These are phyloP conservation scores for Capra hircus DNA, from an alignment of 2,113 vertebrate genomes.

Conservation along the genomic window DNA sequence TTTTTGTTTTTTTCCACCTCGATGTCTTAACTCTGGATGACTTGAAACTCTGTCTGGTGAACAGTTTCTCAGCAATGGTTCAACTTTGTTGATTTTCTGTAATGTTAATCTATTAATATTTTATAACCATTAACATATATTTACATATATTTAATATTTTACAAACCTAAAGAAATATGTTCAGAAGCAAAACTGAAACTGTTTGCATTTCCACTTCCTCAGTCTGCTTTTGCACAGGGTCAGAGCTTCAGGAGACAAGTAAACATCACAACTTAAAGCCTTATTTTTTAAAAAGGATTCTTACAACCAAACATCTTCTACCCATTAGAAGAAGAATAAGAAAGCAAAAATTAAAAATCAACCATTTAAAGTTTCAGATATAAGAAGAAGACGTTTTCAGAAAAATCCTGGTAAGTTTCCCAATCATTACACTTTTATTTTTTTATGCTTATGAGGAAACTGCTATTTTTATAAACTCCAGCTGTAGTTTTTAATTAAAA, in stretches of 20 bases:
- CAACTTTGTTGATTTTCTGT: neutral
- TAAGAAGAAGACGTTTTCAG: neutral
- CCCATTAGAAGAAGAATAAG: neutral
- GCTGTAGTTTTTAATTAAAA: slow-evolving; percentile 28
- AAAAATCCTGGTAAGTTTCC: slow-evolving; percentile 50
- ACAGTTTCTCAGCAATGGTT: neutral
- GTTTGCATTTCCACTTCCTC: neutral
- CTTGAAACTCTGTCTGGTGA: neutral
- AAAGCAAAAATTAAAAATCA: neutral
- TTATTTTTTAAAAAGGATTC: neutral
- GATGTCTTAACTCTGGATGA: neutral
- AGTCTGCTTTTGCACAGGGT: neutral
- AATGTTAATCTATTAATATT: neutral
- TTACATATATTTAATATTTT: neutral
- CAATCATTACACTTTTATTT: neutral
- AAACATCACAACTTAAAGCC: neutral
- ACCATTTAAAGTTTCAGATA: neutral
- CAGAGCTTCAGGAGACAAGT: neutral
- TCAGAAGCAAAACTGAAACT: slow-evolving; percentile 45
- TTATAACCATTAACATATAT: neutral
- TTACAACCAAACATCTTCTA: neutral
- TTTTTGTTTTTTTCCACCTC: neutral
- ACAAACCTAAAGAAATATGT: neutral
- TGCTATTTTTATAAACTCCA: neutral
- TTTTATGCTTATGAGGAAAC: neutral